Evolutionary conservation across 2,888 invertebrate species (phyloP), one percentile per base, ranked within the genome.

Genomic region (Pollenia griseotomentosa): DNA sequence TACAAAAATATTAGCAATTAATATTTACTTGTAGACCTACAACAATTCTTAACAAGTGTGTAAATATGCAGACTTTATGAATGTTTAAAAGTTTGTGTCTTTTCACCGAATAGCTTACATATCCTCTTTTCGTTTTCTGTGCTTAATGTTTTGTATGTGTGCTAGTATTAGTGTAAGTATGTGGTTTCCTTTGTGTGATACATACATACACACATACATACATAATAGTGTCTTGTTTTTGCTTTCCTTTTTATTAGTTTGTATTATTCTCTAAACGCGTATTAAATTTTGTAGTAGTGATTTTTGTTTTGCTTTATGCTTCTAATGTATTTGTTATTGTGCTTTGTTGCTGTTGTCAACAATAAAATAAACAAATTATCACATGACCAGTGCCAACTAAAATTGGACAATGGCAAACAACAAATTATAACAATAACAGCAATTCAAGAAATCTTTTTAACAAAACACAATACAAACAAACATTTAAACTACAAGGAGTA

Each of bases 281-380:
- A 86, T 75, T 83, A 71, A 77, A 79, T 78, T 82, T 82, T 73
- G 11, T 82, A 61, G 12, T 42, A 23, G 12, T 66, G 70, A 79
- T 83, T 80, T 75, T 77, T 77, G 66, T 66, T 78, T 75, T 61
- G 55, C 16, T 74, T 73, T 65, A 61, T 59, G 68, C 23, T 44
- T 61, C 53, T 61, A 61, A 70, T 70, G 12, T 12, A 33, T 33
- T 33, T 33, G 33, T 33, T 33, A 33, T 33, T 33, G 63, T 74
- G 10, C 33, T 61, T 73, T 82, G 57, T 75, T 75, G 77, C 11
- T 40, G 55, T 84, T 87, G 84, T 84, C 84, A 87, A 84, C 84
- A 87, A 78, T 81, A 84, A 84, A 84, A 84, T 84, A 87, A 87
- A 84, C 87, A 87, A 84, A 87, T 87, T 87, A 87, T 87, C 81